These are phyloP conservation scores for Medauroidea extradentata DNA, from an alignment of 1,140 invertebrate genomes.

Conservation along the genomic window DNA sequence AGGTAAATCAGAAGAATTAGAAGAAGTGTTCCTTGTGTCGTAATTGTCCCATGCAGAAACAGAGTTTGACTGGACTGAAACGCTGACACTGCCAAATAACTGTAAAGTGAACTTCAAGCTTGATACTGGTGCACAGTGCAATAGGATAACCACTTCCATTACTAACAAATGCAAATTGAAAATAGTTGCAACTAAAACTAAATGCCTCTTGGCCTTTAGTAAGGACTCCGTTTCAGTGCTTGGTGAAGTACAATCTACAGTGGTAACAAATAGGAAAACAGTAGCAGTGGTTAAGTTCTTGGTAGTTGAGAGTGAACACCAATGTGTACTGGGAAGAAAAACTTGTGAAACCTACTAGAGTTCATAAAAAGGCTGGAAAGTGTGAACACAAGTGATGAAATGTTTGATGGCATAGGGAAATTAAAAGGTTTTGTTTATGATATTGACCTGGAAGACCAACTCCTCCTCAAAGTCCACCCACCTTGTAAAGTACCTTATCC, in stretches of 20 bases:
- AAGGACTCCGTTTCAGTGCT: neutral
- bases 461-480: conserved; percentile 4
- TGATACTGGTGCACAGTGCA: neutral
- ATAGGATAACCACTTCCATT: neutral
- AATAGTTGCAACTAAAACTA: neutral
- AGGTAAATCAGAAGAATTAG: too few relatives aligned
- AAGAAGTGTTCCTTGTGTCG: too few relatives aligned
- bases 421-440: conserved; percentile 13
- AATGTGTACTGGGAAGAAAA: too few relatives aligned
- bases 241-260: neutral
- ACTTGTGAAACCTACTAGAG: neutral
- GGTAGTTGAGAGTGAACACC: neutral
- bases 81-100: neutral
- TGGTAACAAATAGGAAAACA: neutral
- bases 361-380: neutral
- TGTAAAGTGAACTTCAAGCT: too few relatives aligned
- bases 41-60: too few relatives aligned
- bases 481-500: conserved; percentile 7
- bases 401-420: conserved; percentile 4
- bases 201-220: neutral
- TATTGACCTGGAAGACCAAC: conserved; percentile 10
- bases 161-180: neutral
- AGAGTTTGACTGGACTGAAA: neutral
- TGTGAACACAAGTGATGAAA: neutral
- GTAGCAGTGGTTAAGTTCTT: neutral